Evolutionary conservation across 2,888 invertebrate species (phyloP).

Genomic region (Alloplasta piceator): DNA sequence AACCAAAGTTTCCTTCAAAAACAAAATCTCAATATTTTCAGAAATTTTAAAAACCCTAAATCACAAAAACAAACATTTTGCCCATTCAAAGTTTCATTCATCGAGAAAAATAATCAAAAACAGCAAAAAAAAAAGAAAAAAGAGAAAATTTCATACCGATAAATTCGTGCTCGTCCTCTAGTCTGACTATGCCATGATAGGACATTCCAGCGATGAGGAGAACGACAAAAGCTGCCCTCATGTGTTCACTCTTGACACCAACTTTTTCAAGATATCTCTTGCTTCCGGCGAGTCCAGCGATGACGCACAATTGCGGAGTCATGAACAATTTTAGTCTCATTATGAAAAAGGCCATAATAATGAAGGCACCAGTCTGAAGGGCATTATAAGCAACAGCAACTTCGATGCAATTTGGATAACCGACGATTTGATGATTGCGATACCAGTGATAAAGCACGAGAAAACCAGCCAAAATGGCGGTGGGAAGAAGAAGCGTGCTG

Average conservation of each 20-base stretch:
- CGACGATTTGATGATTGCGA: slow-evolving; percentile 72
- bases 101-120: too few relatives aligned
- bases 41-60: too few relatives aligned
- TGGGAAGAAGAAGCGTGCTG: slow-evolving; percentile 86
- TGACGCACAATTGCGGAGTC: slow-evolving; percentile 91
- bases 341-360: slow-evolving; percentile 89
- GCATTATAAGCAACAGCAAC: slow-evolving; percentile 88
- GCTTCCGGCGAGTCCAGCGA: slow-evolving; percentile 88
- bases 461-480: slow-evolving; percentile 83
- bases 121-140: too few relatives aligned
- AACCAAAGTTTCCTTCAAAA: too few relatives aligned
- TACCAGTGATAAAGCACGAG: slow-evolving; percentile 83
- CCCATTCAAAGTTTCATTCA: too few relatives aligned
- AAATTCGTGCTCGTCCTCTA: slow-evolving; percentile 84
- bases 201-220: slow-evolving; percentile 85
- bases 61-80: too few relatives aligned
- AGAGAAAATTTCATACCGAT: slow-evolving; percentile 77
- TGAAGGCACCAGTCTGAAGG: slow-evolving; percentile 89
- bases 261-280: slow-evolving; percentile 85
- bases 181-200: slow-evolving; percentile 84
- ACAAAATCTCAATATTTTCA: too few relatives aligned
- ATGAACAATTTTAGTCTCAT: slow-evolving; percentile 92
- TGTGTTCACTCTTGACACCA: slow-evolving; percentile 80
- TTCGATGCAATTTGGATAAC: slow-evolving; percentile 84
- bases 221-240: slow-evolving; percentile 83